Percentiles rank a stretch among this genome's conserved stretches.
These are phyloP conservation scores for Pseudocheirus occidentalis DNA, from an alignment of 2,797 vertebrate species.

Conservation along the genomic window DNA sequence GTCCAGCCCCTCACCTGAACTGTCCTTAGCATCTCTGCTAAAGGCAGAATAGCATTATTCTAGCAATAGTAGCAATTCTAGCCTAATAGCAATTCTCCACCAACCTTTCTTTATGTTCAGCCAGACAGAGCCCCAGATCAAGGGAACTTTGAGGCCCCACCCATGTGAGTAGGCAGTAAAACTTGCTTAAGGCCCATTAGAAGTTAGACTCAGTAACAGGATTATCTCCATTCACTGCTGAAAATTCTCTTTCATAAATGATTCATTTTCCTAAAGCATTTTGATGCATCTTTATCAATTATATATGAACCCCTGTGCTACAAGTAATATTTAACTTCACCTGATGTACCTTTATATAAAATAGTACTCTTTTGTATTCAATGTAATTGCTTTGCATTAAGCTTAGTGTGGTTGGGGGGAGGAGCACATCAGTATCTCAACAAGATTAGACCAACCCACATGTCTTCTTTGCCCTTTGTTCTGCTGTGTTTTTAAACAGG, in stretches of 20 bases:
- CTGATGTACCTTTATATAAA: neutral
- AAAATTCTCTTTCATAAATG: constrained; percentile 43
- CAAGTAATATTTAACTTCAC: constrained; percentile 23
- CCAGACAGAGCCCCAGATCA: constrained; percentile 23
- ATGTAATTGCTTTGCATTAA: neutral
- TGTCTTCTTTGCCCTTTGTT: neutral
- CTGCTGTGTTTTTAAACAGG: neutral
- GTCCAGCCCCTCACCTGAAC: neutral
- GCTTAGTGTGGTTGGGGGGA: neutral
- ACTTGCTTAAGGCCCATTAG: neutral
- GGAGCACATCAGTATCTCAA: neutral
- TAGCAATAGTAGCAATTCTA: too few relatives aligned
- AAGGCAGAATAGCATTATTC: neutral
- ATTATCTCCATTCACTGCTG: constrained; percentile 21
- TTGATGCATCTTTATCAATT: constrained; percentile 46
- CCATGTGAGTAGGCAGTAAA: constrained; percentile 10
- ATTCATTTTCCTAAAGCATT: constrained; percentile 23
- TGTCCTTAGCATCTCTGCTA: neutral
- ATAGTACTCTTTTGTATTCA: neutral
- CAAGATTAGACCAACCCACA: neutral
- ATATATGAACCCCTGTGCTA: constrained; percentile 3
- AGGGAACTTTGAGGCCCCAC: constrained; percentile 27
- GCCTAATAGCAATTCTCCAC: constrained; percentile 8
- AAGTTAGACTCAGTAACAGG: neutral
- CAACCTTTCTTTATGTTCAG: neutral